phyloP scores from a whole-genome alignment of 1,140 invertebrate species.

The Pseudobourletiella spinata region DNA sequence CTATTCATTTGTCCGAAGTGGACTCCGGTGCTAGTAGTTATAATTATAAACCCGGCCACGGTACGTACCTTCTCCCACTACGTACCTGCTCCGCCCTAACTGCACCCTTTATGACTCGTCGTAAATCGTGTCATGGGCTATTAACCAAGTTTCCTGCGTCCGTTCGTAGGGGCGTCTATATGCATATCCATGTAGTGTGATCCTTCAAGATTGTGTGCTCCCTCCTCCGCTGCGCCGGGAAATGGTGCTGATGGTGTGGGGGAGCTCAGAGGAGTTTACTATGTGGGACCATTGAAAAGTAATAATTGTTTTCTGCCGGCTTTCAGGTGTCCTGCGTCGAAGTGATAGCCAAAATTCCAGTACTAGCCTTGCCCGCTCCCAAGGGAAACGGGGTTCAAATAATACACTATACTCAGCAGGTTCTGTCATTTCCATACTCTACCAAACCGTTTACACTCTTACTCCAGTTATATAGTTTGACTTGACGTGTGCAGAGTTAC shows the following conservation, averaged over 20 bases:
- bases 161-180: too few species aligned
- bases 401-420: constrained; percentile 30
- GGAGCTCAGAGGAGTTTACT: too few species aligned
- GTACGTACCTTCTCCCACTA: constrained; percentile 4
- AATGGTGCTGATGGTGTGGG: too few species aligned
- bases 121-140: neutral
- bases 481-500: too few species aligned
- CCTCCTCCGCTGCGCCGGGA: too few species aligned
- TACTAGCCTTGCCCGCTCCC: constrained; percentile 27
- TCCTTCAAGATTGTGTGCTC: too few species aligned
- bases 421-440: neutral
- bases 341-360: constrained; percentile 36
- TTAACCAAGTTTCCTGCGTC: constrained; percentile 16
- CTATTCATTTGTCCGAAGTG: constrained; percentile 58
- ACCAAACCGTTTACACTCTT: too few species aligned
- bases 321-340: constrained; percentile 28
- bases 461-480: too few species aligned
- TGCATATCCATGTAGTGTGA: too few species aligned
- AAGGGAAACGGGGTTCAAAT: constrained; percentile 31
- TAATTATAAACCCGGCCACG: constrained; percentile 14
- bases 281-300: too few species aligned
- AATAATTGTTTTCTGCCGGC: too few species aligned
- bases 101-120: too few species aligned
- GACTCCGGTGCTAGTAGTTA: constrained; percentile 56
- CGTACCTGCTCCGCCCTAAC: neutral